Conservation (phyloP, 2,797 vertebrate species). For the Pteronotus mesoamericanus region DNA sequence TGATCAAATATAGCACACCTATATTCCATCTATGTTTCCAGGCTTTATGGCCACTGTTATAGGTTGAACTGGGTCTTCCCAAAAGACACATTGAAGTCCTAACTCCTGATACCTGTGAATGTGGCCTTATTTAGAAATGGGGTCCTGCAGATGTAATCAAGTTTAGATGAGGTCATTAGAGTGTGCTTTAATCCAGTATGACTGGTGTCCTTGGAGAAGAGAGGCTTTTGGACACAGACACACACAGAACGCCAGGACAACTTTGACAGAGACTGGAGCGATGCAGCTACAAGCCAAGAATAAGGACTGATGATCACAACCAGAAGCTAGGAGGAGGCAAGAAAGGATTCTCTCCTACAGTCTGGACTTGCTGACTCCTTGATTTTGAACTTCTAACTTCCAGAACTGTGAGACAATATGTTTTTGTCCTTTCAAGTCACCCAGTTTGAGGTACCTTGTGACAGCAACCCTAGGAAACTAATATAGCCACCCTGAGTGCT, state of each 20-base stretch:
- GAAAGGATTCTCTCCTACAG: rapidly evolving
- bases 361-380: background rate
- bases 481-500: background rate
- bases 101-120: background rate
- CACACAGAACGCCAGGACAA: too few species aligned
- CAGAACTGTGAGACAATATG: background rate
- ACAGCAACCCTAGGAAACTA: background rate
- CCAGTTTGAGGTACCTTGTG: background rate
- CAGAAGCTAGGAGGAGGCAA: background rate
- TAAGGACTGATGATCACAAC: rapidly evolving
- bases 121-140: background rate
- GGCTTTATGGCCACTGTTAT: background rate
- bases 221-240: background rate
- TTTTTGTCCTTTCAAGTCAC: background rate
- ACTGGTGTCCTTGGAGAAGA: background rate
- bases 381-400: background rate
- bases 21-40: background rate
- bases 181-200: background rate
- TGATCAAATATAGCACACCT: background rate
- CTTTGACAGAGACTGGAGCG: too few species aligned
- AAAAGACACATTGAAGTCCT: background rate
- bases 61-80: background rate
- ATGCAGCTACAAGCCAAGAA: background rate
- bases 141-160: background rate
- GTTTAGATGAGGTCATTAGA: background rate